Conservation (phyloP, 2,797 vertebrate genomes). For the Eulemur mongoz region DNA sequence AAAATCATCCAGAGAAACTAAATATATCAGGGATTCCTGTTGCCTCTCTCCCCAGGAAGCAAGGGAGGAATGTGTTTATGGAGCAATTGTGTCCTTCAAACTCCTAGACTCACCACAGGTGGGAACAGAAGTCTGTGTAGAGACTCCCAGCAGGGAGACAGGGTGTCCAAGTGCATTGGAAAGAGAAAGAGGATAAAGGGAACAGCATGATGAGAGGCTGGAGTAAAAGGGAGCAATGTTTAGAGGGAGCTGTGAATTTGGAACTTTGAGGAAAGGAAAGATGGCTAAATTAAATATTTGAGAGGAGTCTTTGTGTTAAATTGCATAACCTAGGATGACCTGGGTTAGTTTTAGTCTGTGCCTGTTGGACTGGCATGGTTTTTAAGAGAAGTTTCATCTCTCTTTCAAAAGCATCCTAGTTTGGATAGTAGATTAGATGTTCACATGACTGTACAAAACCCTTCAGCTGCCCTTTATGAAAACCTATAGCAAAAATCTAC, state of each 20-base stretch:
- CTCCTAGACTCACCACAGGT: neutral
- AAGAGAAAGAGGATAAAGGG: too few relatives aligned
- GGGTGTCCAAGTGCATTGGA: neutral
- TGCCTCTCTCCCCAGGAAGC: neutral
- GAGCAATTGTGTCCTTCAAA: neutral
- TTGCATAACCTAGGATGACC: neutral
- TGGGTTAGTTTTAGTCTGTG: neutral
- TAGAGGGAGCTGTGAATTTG: neutral
- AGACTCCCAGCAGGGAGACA: neutral
- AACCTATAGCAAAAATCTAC: neutral
- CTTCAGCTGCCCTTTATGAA: neutral
- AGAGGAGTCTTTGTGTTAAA: neutral
- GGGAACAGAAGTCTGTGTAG: neutral
- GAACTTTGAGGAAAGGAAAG: neutral
- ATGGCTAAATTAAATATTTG: neutral
- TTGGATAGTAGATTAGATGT: neutral
- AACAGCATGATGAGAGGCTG: neutral
- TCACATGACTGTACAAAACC: neutral
- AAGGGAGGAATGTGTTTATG: neutral
- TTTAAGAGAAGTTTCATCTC: neutral
- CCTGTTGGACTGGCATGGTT: neutral
- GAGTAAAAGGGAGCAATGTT: neutral
- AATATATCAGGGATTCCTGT: neutral
- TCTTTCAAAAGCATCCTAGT: neutral
- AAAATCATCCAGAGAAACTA: neutral